Conservation (phyloP, 2,113 vertebrate genomes). For the Athene noctua region DNA sequence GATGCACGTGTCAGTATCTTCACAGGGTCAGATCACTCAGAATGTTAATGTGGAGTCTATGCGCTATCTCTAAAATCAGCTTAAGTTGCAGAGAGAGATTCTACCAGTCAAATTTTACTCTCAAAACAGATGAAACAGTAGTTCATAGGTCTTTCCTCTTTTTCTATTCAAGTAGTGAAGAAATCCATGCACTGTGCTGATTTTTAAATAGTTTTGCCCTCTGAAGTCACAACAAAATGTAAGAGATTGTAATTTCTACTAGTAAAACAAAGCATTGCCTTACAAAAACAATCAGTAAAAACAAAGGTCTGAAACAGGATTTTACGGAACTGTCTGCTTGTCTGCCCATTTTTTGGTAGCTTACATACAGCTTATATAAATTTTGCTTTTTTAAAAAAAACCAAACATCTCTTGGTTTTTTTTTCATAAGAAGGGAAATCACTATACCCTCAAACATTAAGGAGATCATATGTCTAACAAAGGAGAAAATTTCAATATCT, state of each 20-base stretch:
- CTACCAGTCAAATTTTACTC: not conserved
- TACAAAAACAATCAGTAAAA: not conserved
- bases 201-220: not conserved
- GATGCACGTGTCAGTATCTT: not conserved
- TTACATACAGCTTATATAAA: not conserved
- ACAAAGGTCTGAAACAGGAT: not conserved
- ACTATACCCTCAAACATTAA: not conserved
- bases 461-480: not conserved
- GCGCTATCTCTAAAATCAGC: not conserved
- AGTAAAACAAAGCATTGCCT: not conserved
- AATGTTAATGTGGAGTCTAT: not conserved
- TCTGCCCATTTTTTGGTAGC: not conserved
- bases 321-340: not conserved
- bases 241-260: not conserved
- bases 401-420: not conserved
- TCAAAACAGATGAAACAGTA: not conserved
- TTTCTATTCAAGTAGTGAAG: not conserved
- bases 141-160: not conserved
- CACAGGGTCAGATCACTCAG: not conserved
- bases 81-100: not conserved
- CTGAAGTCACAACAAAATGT: not conserved
- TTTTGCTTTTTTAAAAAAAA: not conserved
- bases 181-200: not conserved
- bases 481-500: slow-evolving; percentile 8
- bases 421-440: not conserved